Evolutionary conservation across 2,888 invertebrate species (phyloP).

Genomic region (Scaptomyza cyrtandrae): DNA sequence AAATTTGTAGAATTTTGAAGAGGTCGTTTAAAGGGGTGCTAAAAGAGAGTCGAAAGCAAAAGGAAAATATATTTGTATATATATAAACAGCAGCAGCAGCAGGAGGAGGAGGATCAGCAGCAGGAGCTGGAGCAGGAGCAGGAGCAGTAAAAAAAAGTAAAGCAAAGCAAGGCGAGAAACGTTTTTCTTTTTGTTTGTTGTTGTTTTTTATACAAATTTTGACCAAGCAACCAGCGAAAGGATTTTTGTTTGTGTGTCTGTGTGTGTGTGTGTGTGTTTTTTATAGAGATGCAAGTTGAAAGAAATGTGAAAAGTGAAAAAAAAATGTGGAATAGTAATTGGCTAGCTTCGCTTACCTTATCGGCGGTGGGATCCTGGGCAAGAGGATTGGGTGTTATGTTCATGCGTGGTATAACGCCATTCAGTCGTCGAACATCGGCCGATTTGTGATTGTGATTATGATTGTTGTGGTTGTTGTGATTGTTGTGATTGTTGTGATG

Average conservation of each 20-base stretch:
- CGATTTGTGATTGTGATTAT: slow-evolving; percentile 40
- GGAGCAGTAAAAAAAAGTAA: slow-evolving; percentile 1
- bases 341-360: slow-evolving; percentile 67
- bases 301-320: slow-evolving; percentile 21
- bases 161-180: slow-evolving; percentile 41
- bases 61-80: background rate
- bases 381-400: slow-evolving; percentile 84
- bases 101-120: background rate
- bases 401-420: slow-evolving; percentile 84
- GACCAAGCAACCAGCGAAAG: slow-evolving; percentile 81
- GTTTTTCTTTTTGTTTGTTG: slow-evolving; percentile 27
- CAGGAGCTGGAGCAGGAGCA: slow-evolving; percentile 6
- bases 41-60: background rate
- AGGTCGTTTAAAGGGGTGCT: background rate
- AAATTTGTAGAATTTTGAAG: no score
- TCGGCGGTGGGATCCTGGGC: slow-evolving; percentile 82
- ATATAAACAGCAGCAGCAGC: background rate
- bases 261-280: no score
- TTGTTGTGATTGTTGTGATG: slow-evolving; percentile 32
- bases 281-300: slow-evolving; percentile 17
- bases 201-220: slow-evolving; percentile 58
- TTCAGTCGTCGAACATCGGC: slow-evolving; percentile 81
- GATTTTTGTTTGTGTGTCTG: slow-evolving; percentile 21
- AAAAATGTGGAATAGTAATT: background rate
- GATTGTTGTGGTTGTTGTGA: slow-evolving; percentile 11